Base-by-base conservation (phyloP, 2,888 invertebrate genomes). In the Conus canariensis region DNA sequence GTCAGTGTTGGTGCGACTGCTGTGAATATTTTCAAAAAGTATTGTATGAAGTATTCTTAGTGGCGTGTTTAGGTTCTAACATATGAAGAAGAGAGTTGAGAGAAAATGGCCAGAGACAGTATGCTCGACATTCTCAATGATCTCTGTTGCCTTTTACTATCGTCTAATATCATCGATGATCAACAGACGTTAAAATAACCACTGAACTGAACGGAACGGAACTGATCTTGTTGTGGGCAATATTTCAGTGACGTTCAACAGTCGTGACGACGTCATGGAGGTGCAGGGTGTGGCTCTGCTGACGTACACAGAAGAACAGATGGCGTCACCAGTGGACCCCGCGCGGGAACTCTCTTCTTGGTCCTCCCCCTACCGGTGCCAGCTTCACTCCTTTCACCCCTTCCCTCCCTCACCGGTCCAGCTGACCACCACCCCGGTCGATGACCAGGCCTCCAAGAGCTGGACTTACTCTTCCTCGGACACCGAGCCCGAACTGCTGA, bases 251-350 rank as follows among this genome's bases (percentile, higher is more conserved):
- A 56, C 56, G 82, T 83, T 83, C 82, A 58, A 58, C 82, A 58
- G 82, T 25, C 58, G 19, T 12, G 2, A 58, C 16, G 82, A 83
- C 82, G 82, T 56, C 56, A 56, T 58, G 82, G 82, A 83, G 82
- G 82, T 83, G 19, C 82, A 83, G 22, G 82, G 82, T 22, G 56
- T 83, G 82, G 82, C 82, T 12, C 7, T 83, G 58, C 56, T 83
- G 82, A 58, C 82, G 19, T 83, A 19, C 58, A 6, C 77, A 80
- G 77, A 30, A 45, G 14, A 30, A 1, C 30, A 14, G 77, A 45
- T 45, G 45, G 4, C 45, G 45, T 14, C 67, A 6, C 0, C 64
- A 10, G 16, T 1, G 74, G 74, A n/a, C 67, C 74, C 74, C 3
- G 58, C 58, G 30, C 82, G 9, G 82, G 58, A 56, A 4, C 82